phyloP scores from a whole-genome alignment of 2,888 invertebrate species.

The Leptopilina drosophilae region DNA sequence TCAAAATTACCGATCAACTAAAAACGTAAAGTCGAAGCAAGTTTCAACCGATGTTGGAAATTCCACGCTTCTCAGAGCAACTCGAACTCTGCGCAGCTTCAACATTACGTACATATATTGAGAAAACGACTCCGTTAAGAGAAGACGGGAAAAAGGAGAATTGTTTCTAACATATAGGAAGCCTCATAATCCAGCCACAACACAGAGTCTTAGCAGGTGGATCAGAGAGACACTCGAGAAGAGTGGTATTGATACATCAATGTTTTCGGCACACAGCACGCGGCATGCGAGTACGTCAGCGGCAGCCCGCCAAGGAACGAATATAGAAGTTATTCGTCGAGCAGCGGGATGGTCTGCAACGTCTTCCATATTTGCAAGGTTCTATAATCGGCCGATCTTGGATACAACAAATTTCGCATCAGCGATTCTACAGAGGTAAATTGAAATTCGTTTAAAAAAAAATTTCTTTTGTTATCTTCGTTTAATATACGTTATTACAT shows the following conservation, averaged over 20 bases:
- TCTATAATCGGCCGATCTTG: too few species aligned
- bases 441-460: too few species aligned
- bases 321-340: neutral
- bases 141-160: neutral
- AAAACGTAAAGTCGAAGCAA: slow-evolving; percentile 4
- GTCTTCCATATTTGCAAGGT: neutral
- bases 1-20: neutral
- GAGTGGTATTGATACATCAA: neutral
- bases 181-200: neutral
- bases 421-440: too few species aligned
- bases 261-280: neutral
- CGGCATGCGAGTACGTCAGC: neutral
- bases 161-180: neutral
- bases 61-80: neutral
- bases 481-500: too few species aligned
- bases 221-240: neutral
- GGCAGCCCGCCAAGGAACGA: neutral
- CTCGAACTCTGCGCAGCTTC: neutral
- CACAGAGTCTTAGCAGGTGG: neutral
- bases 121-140: neutral
- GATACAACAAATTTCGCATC: too few species aligned
- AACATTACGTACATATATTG: neutral
- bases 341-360: neutral
- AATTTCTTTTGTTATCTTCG: too few species aligned
- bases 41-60: neutral